Evolutionary conservation across 2,888 invertebrate species (phyloP), one percentile per base, ranked within the genome.

Genomic region (Psococerastis gibbosa): DNA sequence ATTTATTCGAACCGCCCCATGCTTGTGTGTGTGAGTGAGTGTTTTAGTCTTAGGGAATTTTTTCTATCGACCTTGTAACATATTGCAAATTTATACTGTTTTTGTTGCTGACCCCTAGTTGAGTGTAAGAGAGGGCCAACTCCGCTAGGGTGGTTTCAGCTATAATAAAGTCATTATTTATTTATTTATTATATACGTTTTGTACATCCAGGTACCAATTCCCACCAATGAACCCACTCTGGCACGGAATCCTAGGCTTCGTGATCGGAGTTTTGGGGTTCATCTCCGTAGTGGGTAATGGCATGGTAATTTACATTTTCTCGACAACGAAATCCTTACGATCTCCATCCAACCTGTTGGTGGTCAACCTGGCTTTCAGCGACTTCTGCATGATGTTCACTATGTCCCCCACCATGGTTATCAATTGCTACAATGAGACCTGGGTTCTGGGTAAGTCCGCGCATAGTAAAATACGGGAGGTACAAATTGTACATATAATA

Each of bases 321-420:
- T 65, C 70, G 49, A 65, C 73, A 42, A 80, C 81, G 45, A 80
- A 79, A 66, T 60, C 64, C 42, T 69, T 91, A 46, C 75, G 85
- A 53, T 88, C 89, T 31, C 91, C 91, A 41, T 87, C 91, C 49
- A 92, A 92, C 62, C 68, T 92, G 53, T 68, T 91, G 52, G 81
- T 92, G 46, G 78, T 91, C 48, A 92, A 92, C 65, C 69, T 92
- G 56, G 91, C 91, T 31, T 76, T 92, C 61, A 85, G 87, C 45
- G 88, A 89, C 59, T 83, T 89, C 58, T 69, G 78, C 50, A 88
- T 89, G 80, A 89, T 89, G 87, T 65, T 76, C 53, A 62, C 66
- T 52, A 82, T 82, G 82, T 71, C 79, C 54, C 80, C 82, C 42
- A 70, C 83, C 49, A 84, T 85, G 77, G 75, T 83, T 42, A 69